A percentile compares a stretch with the other conserved stretches of the same genome.
These are phyloP conservation scores for Andrena minutula DNA, from an alignment of 2,888 invertebrate genomes.

Conservation along the genomic window DNA sequence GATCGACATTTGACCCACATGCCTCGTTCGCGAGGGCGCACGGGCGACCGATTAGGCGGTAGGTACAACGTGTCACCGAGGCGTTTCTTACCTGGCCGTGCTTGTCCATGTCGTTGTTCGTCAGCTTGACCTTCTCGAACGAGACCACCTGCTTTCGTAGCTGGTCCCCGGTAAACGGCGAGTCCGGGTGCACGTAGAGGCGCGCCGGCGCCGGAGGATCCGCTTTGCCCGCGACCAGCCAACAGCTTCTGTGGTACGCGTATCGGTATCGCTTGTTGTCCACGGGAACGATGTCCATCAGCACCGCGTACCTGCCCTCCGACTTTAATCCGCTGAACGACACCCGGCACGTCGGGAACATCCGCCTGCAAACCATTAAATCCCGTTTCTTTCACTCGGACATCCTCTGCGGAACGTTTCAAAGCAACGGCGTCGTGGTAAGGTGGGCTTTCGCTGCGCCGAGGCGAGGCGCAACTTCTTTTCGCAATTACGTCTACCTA, in stretches of 20 bases:
- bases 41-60: constrained; percentile 30
- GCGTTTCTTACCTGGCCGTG: constrained; percentile 89
- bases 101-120: constrained; percentile 93
- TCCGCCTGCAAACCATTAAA: constrained; percentile 87
- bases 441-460: no score
- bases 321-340: constrained; percentile 90
- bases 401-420: not conserved
- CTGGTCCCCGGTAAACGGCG: constrained; percentile 92
- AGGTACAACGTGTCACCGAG: not conserved
- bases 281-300: constrained; percentile 93
- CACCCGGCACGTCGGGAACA: constrained; percentile 93
- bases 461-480: no score
- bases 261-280: constrained; percentile 93
- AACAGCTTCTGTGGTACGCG: constrained; percentile 93
- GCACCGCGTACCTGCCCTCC: constrained; percentile 90
- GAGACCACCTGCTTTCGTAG: constrained; percentile 92
- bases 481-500: no score
- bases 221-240: constrained; percentile 93
- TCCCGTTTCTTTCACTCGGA: not conserved
- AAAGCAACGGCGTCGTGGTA: no score
- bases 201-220: constrained; percentile 91
- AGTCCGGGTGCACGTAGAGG: constrained; percentile 92
- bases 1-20: constrained; percentile 58
- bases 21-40: constrained; percentile 31
- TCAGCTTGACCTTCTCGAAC: constrained; percentile 94